Percentiles rank a stretch among this genome's conserved stretches.
These are phyloP conservation scores for Aleiodes alternator DNA, from an alignment of 2,888 invertebrate genomes.

Conservation along the genomic window DNA sequence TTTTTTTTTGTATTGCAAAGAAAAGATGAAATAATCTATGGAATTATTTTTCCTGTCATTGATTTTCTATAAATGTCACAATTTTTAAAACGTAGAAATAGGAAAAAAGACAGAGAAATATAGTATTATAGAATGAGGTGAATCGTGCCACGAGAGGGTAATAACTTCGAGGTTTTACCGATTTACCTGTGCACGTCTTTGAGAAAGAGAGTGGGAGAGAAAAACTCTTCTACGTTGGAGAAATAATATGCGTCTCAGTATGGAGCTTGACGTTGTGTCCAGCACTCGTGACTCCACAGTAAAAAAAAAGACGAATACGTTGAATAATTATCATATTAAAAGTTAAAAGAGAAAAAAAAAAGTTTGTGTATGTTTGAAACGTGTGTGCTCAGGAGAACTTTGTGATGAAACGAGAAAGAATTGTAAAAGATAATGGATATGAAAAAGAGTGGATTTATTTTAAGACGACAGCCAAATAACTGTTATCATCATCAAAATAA, in stretches of 20 bases:
- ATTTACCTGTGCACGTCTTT: constrained; percentile 22
- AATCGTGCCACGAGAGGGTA: no score
- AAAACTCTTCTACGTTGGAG: constrained; percentile 38
- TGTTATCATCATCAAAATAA: neutral
- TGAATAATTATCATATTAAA: constrained; percentile 8
- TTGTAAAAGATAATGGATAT: constrained; percentile 7
- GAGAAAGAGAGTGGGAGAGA: constrained; percentile 16
- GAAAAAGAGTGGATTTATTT: neutral
- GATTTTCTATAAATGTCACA: no score
- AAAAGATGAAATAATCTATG: no score
- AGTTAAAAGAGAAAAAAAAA: constrained; percentile 3
- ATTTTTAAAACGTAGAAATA: no score
- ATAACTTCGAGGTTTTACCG: neutral
- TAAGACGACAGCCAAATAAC: neutral
- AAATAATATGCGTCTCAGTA: constrained; percentile 58
- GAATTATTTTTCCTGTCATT: no score
- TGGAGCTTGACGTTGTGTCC: constrained; percentile 64
- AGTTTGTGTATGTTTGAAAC: neutral
- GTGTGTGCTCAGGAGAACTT: neutral
- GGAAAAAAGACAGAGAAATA: no score
- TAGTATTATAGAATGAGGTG: no score
- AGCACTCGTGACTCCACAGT: constrained; percentile 48
- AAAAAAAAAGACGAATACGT: neutral
- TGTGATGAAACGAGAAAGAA: constrained; percentile 11
- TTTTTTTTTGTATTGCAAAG: no score